Evolutionary conservation across 2,888 invertebrate genomes (phyloP).

Genomic region (Iselma pallidipennis): DNA sequence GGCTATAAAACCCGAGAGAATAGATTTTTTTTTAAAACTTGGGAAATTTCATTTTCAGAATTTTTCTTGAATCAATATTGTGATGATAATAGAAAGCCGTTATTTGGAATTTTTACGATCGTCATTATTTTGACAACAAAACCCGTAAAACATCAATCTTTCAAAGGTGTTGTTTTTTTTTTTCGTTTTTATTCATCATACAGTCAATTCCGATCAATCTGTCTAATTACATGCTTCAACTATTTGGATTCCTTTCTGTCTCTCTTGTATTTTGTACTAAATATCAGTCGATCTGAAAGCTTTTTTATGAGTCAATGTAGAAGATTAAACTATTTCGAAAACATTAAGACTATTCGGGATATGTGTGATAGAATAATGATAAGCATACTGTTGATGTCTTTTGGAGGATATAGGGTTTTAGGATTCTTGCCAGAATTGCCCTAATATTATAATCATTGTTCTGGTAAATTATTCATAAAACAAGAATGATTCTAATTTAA

Average conservation of each 20-base stretch:
- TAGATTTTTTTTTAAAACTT: too few relatives aligned
- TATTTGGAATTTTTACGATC: conserved; percentile 22
- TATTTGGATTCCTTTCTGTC: neutral
- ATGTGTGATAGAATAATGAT: neutral
- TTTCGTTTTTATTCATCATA: conserved; percentile 8
- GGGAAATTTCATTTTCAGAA: too few relatives aligned
- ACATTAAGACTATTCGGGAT: neutral
- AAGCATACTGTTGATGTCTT: neutral
- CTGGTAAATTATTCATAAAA: too few relatives aligned
- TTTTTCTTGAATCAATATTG: too few relatives aligned
- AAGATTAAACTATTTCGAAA: conserved; percentile 20
- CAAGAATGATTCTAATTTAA: too few relatives aligned
- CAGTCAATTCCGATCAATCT: conserved; percentile 18
- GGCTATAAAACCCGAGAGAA: neutral
- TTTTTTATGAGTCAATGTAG: conserved; percentile 22
- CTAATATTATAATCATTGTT: too few relatives aligned
- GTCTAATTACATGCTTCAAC: conserved; percentile 16
- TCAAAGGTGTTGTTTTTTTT: neutral
- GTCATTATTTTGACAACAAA: conserved; percentile 4
- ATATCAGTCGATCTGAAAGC: conserved; percentile 18
- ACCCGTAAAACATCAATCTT: conserved; percentile 9
- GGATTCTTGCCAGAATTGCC: too few relatives aligned
- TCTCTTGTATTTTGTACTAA: conserved; percentile 11
- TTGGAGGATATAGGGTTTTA: neutral
- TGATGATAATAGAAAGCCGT: neutral